A percentile compares a stretch with the other conserved stretches of the same genome.
Evolutionary conservation across 2,797 vertebrate species (phyloP).

Genomic region (Podargus strigoides): DNA sequence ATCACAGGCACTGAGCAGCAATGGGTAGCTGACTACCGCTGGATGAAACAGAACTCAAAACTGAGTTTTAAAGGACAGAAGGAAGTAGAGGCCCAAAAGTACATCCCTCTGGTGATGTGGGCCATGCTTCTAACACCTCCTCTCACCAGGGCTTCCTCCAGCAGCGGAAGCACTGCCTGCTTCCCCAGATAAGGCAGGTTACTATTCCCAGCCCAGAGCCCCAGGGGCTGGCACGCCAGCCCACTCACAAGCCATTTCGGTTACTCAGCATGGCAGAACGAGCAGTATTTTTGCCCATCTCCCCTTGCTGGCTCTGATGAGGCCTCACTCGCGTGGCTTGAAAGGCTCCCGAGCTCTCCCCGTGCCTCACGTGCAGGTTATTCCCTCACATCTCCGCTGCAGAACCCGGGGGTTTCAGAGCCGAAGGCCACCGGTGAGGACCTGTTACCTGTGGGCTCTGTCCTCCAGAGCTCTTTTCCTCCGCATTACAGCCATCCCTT

Average conservation of each 20-base stretch:
- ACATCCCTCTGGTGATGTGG: accelerated
- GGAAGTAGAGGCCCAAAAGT: not conserved
- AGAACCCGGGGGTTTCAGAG: no score
- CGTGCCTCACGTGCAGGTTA: accelerated
- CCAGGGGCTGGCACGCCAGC: not conserved
- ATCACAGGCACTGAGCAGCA: constrained; percentile 49
- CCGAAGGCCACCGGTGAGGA: accelerated
- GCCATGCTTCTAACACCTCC: not conserved
- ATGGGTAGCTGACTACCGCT: constrained; percentile 68
- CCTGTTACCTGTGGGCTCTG: not conserved
- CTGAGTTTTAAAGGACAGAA: not conserved
- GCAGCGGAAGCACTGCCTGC: not conserved
- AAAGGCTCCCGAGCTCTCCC: not conserved
- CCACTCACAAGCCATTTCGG: not conserved
- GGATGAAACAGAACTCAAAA: not conserved
- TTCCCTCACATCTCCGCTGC: not conserved
- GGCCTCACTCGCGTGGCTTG: not conserved
- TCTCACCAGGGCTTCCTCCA: not conserved
- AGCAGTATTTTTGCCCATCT: not conserved
- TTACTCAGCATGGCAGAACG: accelerated
- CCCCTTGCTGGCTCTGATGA: accelerated
- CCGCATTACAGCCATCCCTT: not conserved
- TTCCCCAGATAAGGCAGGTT: not conserved
- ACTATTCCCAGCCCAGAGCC: not conserved
- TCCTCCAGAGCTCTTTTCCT: not conserved